Percentiles rank a stretch among this genome's conserved stretches.
phyloP scores from a whole-genome alignment of 1,140 invertebrate species.

The Mamestra configurata region DNA sequence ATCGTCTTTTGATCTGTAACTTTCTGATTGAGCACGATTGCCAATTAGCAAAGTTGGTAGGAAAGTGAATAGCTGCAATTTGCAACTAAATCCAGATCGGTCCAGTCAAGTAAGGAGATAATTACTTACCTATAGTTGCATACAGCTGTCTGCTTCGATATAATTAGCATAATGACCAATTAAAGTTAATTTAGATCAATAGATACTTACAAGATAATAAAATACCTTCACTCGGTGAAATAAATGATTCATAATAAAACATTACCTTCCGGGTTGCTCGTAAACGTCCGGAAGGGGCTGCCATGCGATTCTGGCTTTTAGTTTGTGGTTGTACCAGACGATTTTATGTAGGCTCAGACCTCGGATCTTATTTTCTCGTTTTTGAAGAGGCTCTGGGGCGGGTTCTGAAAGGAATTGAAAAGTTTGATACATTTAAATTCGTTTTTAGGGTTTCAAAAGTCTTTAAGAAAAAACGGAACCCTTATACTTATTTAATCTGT shows the following conservation, averaged over 20 bases:
- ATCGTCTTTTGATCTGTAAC: too few relatives aligned
- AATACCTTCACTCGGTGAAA: too few relatives aligned
- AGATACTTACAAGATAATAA: background rate
- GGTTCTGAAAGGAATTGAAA: conserved; percentile 60
- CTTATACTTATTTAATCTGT: too few relatives aligned
- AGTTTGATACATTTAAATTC: background rate
- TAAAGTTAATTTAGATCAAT: background rate
- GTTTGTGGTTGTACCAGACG: conserved; percentile 85
- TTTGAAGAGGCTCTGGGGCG: conserved; percentile 69
- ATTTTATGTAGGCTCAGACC: conserved; percentile 85
- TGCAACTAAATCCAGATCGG: too few relatives aligned
- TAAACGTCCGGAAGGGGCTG: conserved; percentile 65
- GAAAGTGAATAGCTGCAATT: too few relatives aligned
- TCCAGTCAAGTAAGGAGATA: too few relatives aligned
- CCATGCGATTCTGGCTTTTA: conserved; percentile 87
- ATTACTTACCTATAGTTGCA: too few relatives aligned
- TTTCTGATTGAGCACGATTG: too few relatives aligned
- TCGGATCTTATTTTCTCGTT: conserved; percentile 76
- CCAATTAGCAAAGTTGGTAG: too few relatives aligned
- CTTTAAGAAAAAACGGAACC: too few relatives aligned
- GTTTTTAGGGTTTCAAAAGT: background rate
- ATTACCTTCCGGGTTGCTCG: conserved; percentile 73
- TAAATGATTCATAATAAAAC: background rate
- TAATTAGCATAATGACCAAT: too few relatives aligned
- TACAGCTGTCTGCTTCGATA: too few relatives aligned